Percentiles rank a stretch among this genome's conserved stretches.
phyloP scores from a whole-genome alignment of 2,888 invertebrate species.

The Drosophila anomalata region DNA sequence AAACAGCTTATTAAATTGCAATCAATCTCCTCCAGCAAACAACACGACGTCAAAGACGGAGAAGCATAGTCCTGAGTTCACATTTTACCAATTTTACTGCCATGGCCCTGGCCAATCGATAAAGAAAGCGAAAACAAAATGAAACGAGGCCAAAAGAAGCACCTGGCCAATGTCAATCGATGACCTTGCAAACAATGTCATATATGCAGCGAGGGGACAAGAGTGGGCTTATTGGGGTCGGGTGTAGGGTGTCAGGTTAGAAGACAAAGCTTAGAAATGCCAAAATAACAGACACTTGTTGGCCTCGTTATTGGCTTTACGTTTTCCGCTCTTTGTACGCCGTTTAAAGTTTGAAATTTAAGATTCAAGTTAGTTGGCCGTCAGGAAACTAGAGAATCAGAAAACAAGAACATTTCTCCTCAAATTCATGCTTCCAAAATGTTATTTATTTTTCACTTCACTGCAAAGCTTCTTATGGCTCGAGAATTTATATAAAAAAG shows the following conservation, averaged over 20 bases:
- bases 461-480: neutral
- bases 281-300: slow-evolving; percentile 67
- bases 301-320: slow-evolving; percentile 45
- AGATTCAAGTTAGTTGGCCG: too few species aligned
- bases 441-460: neutral
- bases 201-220: neutral
- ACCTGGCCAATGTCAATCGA: slow-evolving; percentile 64
- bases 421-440: neutral
- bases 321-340: neutral
- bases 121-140: slow-evolving; percentile 33
- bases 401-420: neutral
- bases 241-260: neutral
- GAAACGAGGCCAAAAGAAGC: slow-evolving; percentile 14
- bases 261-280: slow-evolving; percentile 29
- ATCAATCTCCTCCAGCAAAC: slow-evolving; percentile 31
- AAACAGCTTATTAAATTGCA: slow-evolving; percentile 43
- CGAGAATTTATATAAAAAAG: neutral
- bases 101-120: slow-evolving; percentile 28
- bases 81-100: slow-evolving; percentile 29
- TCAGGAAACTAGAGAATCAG: neutral
- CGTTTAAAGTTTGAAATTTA: neutral
- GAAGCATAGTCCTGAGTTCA: slow-evolving; percentile 18
- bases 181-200: slow-evolving; percentile 68
- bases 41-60: slow-evolving; percentile 2
- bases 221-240: neutral